These are phyloP conservation scores for Aldrovandia affinis DNA, from an alignment of 2,797 vertebrate genomes.

Conservation along the genomic window DNA sequence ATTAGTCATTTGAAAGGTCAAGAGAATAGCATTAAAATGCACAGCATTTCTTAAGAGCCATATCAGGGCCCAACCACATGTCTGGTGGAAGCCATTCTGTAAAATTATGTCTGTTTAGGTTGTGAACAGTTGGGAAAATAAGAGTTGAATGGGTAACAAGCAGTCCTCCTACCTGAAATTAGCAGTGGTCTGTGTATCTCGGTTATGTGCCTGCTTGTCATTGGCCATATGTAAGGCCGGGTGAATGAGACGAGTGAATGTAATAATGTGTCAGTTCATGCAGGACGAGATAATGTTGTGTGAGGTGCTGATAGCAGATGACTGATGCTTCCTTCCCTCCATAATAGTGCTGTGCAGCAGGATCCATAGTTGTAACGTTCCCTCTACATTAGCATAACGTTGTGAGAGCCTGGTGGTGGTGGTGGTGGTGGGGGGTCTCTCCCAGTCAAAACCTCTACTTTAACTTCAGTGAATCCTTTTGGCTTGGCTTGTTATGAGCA, in stretches of 20 bases:
- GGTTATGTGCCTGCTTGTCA: background rate
- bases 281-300: background rate
- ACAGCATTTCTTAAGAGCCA: too few relatives aligned
- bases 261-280: constrained; percentile 3
- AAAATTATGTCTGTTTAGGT: too few relatives aligned
- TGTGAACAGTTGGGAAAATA: constrained; percentile 1
- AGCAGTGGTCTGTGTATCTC: background rate
- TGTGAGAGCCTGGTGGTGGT: background rate
- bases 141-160: too few relatives aligned
- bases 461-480: background rate
- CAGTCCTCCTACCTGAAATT: background rate
- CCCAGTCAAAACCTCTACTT: background rate
- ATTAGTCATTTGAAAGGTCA: background rate
- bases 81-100: background rate
- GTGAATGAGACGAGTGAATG: background rate
- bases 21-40: background rate
- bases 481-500: background rate
- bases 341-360: background rate
- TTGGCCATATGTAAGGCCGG: background rate
- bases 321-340: background rate
- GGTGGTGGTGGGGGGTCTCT: background rate
- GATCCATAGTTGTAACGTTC: background rate
- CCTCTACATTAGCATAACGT: background rate
- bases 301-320: background rate
- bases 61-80: too few relatives aligned